Evolutionary conservation across 1,140 invertebrate genomes (phyloP).

Genomic region (Aphaenogaster rudis): DNA sequence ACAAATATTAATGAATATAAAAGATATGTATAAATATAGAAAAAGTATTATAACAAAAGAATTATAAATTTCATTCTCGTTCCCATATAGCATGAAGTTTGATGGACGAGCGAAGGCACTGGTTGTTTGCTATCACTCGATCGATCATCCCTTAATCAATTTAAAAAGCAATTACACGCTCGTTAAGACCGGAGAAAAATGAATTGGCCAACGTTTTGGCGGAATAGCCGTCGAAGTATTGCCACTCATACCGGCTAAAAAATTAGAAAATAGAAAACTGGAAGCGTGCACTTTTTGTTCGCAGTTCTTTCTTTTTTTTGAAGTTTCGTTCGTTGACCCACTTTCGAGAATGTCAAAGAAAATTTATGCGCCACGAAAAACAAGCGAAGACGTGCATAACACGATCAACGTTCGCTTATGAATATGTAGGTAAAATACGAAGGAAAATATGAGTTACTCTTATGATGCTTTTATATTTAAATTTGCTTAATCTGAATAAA

Average conservation of each 20-base stretch:
- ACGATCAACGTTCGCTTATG: slow-evolving; percentile 43
- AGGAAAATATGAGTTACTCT: slow-evolving; percentile 13
- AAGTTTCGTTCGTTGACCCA: slow-evolving; percentile 24
- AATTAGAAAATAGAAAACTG: slow-evolving; percentile 53
- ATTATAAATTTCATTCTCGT: slow-evolving; percentile 27
- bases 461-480: neutral
- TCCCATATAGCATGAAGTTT: slow-evolving; percentile 35
- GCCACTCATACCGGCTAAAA: slow-evolving; percentile 32
- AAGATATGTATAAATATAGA: neutral
- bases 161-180: slow-evolving; percentile 77
- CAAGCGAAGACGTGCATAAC: slow-evolving; percentile 53
- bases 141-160: slow-evolving; percentile 75
- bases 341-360: slow-evolving; percentile 50
- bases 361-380: slow-evolving; percentile 56
- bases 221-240: slow-evolving; percentile 61
- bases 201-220: slow-evolving; percentile 46
- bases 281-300: slow-evolving; percentile 1
- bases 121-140: slow-evolving; percentile 53
- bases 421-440: slow-evolving; percentile 49
- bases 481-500: slow-evolving; percentile 21
- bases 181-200: slow-evolving; percentile 68
- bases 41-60: neutral
- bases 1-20: neutral
- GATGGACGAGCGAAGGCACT: neutral
- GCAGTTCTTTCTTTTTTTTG: neutral